A percentile compares a stretch with the other conserved stretches of the same genome.
These are phyloP conservation scores for Eupristina koningsbergeri DNA, from an alignment of 1,140 invertebrate genomes.

Conservation along the genomic window DNA sequence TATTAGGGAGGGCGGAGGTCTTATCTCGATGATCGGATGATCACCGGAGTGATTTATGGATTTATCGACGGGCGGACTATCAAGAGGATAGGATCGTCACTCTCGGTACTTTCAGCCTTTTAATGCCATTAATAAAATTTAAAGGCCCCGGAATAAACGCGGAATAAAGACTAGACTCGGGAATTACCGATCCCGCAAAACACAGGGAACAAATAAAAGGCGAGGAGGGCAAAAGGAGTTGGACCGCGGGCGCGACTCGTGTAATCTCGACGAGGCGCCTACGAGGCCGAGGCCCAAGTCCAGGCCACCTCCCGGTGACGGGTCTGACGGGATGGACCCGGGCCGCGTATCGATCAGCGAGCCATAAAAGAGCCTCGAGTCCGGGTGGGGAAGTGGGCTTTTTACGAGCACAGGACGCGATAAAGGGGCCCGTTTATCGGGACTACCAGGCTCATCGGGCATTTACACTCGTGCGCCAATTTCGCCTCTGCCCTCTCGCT, in stretches of 20 bases:
- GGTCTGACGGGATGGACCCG: no score
- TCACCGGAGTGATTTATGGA: neutral
- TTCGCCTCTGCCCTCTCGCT: neutral
- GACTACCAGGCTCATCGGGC: slow-evolving; percentile 50
- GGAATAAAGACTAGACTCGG: neutral
- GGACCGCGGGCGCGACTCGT: neutral
- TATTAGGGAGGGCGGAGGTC: neutral
- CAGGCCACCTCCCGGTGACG: neutral
- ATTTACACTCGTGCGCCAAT: slow-evolving; percentile 40
- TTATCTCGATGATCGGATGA: neutral
- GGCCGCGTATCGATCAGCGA: slow-evolving; percentile 49
- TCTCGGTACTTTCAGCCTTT: neutral
- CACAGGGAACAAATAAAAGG: no score
- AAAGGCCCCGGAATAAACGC: neutral
- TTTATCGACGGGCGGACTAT: no score
- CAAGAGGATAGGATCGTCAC: neutral
- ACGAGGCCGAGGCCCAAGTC: neutral
- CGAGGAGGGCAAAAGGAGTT: neutral
- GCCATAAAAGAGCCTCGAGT: slow-evolving; percentile 48
- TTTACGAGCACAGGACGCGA: slow-evolving; percentile 45
- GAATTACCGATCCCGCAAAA: no score
- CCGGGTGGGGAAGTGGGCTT: slow-evolving; percentile 11
- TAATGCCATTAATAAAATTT: neutral
- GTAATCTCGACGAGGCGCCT: slow-evolving; percentile 21
- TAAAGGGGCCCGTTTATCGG: slow-evolving; percentile 49